Evolutionary conservation across 2,888 invertebrate genomes (phyloP).

Genomic region (Quadroppia sp.): DNA sequence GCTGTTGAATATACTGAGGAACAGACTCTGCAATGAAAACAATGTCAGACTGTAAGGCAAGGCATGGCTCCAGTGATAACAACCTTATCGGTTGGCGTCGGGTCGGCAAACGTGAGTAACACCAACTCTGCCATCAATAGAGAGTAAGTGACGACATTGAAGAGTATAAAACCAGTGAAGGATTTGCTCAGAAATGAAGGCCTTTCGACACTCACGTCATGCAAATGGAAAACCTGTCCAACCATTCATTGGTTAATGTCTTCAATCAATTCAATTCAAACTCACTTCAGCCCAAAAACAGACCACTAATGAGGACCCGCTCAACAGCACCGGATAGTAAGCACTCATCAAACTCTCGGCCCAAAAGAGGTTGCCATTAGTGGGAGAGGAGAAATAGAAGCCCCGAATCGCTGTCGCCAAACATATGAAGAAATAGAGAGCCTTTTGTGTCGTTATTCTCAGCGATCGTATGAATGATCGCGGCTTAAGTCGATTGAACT

Average conservation of each 20-base stretch:
- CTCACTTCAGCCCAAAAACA: conserved; percentile 92
- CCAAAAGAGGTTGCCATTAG: conserved; percentile 68
- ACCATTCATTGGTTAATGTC: conserved; percentile 14
- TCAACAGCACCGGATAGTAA: conserved; percentile 81
- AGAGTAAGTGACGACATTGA: conserved; percentile 82
- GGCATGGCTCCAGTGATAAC: not conserved
- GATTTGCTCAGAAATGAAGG: conserved; percentile 87
- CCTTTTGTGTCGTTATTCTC: conserved; percentile 81
- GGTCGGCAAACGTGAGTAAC: conserved; percentile 46
- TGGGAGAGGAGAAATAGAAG: conserved; percentile 83
- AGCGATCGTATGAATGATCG: conserved; percentile 76
- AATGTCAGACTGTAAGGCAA: not conserved
- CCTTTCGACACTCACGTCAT: conserved; percentile 78
- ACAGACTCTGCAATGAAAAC: conserved; percentile 59
- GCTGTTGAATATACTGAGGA: conserved; percentile 82
- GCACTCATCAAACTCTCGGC: conserved; percentile 79
- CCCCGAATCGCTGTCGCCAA: conserved; percentile 77
- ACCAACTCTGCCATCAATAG: conserved; percentile 67
- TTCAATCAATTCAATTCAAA: conserved; percentile 47
- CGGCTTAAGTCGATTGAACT: conserved; percentile 68
- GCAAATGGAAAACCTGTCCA: conserved; percentile 77
- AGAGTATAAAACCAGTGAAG: conserved; percentile 79
- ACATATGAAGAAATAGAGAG: conserved; percentile 79
- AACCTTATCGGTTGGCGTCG: conserved; percentile 45
- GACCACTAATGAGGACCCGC: conserved; percentile 81